phyloP scores from a whole-genome alignment of 2,888 invertebrate genomes.

The Xestia sexstrigata region DNA sequence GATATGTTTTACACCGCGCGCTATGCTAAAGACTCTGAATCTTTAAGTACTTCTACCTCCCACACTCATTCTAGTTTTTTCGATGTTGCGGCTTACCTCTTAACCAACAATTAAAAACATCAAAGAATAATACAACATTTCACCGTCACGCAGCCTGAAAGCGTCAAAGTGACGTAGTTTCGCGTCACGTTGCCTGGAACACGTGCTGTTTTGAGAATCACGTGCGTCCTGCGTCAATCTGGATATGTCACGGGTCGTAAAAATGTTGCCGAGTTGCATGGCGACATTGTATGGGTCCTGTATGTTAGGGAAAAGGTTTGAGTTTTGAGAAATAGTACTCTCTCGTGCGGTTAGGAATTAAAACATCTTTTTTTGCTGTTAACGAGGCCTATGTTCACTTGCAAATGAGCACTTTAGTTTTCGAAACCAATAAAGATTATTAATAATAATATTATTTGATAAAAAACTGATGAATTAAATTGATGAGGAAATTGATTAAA shows the following conservation, averaged over 20 bases:
- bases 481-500: not conserved
- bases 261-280: constrained; percentile 29
- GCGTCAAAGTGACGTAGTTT: constrained; percentile 32
- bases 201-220: constrained; percentile 29
- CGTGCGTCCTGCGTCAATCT: constrained; percentile 52
- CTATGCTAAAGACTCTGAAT: too few species aligned
- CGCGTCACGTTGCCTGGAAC: constrained; percentile 21
- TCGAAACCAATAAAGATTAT: too few species aligned
- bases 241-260: constrained; percentile 18
- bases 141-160: not conserved
- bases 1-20: too few species aligned
- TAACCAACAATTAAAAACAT: not conserved
- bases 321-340: not conserved
- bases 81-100: not conserved
- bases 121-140: not conserved
- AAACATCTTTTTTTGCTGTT: not conserved
- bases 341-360: not conserved
- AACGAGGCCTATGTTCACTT: not conserved
- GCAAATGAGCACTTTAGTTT: too few species aligned
- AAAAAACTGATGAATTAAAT: too few species aligned
- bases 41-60: too few species aligned
- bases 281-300: not conserved
- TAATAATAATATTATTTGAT: too few species aligned
- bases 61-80: too few species aligned
- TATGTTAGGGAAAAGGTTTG: not conserved